Conservation (phyloP, 1,140 invertebrate species). For the Yoshiicerus persimilis region DNA sequence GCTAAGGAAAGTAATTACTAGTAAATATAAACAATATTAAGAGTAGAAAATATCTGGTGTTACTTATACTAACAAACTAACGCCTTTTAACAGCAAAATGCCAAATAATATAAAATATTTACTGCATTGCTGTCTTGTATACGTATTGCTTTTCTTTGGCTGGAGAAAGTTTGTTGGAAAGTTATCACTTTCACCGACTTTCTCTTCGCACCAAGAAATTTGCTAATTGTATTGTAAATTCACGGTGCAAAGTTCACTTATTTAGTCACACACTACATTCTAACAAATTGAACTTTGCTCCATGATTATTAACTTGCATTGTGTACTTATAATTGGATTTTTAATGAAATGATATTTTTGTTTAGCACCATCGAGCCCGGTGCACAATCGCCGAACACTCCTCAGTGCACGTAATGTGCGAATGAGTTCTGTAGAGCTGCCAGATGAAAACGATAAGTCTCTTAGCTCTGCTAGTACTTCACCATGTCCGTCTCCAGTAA, state of each 20-base stretch:
- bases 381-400: conserved; percentile 70
- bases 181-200: background rate
- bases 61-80: background rate
- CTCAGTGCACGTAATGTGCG: conserved; percentile 77
- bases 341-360: background rate
- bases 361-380: conserved; percentile 83
- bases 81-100: background rate
- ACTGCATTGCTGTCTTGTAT: background rate
- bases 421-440: conserved; percentile 88
- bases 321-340: background rate
- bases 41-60: background rate
- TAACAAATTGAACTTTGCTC: background rate
- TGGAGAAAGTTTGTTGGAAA: background rate
- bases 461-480: conserved; percentile 87
- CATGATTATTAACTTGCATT: background rate
- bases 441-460: conserved; percentile 88
- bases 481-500: conserved; percentile 83
- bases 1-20: background rate
- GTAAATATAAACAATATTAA: background rate
- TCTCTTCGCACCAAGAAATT: background rate
- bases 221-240: background rate
- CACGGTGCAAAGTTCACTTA: background rate
- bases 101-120: background rate
- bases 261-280: background rate
- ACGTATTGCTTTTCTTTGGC: background rate